phyloP scores from a whole-genome alignment of 2,113 vertebrate species.

The Girardinichthys multiradiatus region DNA sequence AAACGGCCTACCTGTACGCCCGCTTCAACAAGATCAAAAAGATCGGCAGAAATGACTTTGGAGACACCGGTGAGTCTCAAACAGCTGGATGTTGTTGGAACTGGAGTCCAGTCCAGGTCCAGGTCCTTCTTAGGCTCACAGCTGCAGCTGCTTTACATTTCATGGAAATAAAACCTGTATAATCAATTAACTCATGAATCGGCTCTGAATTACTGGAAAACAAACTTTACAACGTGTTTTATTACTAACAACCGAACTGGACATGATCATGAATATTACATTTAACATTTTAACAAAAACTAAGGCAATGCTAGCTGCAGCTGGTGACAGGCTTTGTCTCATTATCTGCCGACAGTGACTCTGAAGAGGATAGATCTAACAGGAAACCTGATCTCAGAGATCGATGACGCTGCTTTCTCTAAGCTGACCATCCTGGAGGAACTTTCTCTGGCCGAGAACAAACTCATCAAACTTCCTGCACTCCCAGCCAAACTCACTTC shows the following conservation, averaged over 20 bases:
- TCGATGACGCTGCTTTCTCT: slow-evolving; percentile 93
- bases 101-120: not conserved
- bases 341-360: slow-evolving; percentile 81
- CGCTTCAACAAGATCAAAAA: slow-evolving; percentile 96
- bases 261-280: too few species aligned
- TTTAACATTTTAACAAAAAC: too few species aligned
- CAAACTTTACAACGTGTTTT: too few species aligned
- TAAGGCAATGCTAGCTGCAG: too few species aligned
- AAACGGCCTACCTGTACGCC: slow-evolving; percentile 94
- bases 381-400: slow-evolving; percentile 93
- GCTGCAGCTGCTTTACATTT: not conserved
- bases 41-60: slow-evolving; percentile 89
- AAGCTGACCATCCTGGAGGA: slow-evolving; percentile 90
- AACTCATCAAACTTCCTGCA: slow-evolving; percentile 88
- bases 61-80: slow-evolving; percentile 86
- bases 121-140: not conserved
- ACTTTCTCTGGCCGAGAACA: slow-evolving; percentile 92
- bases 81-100: not conserved
- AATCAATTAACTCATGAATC: too few species aligned
- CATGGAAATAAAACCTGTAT: not conserved
- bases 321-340: too few species aligned
- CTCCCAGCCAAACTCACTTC: slow-evolving; percentile 88
- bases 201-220: too few species aligned
- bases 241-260: too few species aligned
- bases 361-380: slow-evolving; percentile 95